Evolutionary conservation across 2,797 vertebrate species (phyloP).

Genomic region (Decapterus maruadsi): DNA sequence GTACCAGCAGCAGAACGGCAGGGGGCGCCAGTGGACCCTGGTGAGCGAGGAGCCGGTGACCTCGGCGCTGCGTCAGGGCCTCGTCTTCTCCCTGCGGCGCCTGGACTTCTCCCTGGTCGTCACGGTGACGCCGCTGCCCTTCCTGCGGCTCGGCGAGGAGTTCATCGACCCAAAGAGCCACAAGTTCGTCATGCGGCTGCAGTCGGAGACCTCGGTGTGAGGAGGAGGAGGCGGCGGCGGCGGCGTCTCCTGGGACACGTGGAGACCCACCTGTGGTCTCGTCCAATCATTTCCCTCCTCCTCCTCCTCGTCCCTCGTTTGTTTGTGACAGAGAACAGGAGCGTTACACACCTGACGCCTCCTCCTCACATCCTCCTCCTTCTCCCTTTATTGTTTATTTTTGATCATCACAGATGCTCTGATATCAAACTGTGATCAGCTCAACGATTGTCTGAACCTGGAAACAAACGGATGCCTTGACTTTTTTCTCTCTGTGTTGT

Average conservation of each 20-base stretch:
- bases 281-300: constrained; percentile 20
- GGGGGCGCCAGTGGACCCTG: constrained; percentile 95
- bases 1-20: constrained; percentile 92
- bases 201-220: constrained; percentile 94
- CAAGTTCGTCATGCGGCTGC: constrained; percentile 96
- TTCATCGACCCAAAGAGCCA: constrained; percentile 97
- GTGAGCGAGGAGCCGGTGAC: constrained; percentile 96
- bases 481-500: constrained; percentile 32
- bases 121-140: constrained; percentile 91
- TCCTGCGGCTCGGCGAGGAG: constrained; percentile 93
- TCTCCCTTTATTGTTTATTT: background rate
- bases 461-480: constrained; percentile 66
- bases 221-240: too few relatives aligned
- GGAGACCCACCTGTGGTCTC: constrained; percentile 2
- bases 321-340: constrained; percentile 36
- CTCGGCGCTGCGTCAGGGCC: constrained; percentile 89
- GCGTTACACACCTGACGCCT: background rate
- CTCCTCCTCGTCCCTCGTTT: background rate
- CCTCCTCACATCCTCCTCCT: background rate
- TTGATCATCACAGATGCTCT: constrained; percentile 41
- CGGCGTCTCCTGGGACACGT: constrained; percentile 22
- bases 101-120: constrained; percentile 94
- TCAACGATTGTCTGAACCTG: constrained; percentile 60
- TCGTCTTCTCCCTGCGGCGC: constrained; percentile 92
- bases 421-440: constrained; percentile 67